phyloP scores from a whole-genome alignment of 2,797 vertebrate species.

The Cuculus canorus region DNA sequence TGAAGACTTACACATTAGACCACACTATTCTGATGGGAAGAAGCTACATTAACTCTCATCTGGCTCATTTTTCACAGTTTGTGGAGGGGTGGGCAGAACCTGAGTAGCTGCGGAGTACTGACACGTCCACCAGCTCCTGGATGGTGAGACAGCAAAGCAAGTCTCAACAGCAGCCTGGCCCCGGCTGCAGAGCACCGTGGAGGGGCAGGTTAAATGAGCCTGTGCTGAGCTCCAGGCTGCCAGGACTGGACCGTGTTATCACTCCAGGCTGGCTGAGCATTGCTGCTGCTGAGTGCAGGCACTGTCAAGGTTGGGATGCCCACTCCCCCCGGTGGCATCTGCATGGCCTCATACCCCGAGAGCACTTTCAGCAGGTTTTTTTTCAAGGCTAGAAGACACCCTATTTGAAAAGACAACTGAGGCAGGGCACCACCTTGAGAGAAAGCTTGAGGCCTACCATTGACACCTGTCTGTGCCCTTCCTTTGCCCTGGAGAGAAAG shows the following conservation, averaged over 20 bases:
- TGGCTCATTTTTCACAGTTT: neutral
- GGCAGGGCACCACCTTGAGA: neutral
- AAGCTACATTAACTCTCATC: neutral
- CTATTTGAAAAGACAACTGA: neutral
- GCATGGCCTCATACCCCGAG: neutral
- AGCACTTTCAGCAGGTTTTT: neutral
- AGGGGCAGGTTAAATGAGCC: neutral
- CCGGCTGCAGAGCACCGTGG: neutral
- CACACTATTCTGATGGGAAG: neutral
- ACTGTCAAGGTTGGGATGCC: neutral
- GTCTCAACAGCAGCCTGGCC: neutral
- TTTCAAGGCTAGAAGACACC: neutral
- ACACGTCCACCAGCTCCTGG: neutral
- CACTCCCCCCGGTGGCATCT: neutral
- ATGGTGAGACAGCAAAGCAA: neutral
- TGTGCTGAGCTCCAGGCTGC: neutral
- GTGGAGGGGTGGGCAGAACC: neutral
- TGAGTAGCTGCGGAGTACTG: neutral
- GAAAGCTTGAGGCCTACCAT: neutral
- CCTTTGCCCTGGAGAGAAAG: neutral
- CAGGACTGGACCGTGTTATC: neutral
- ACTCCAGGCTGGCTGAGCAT: neutral
- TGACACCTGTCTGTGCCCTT: neutral
- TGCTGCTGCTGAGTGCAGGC: accelerated
- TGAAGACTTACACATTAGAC: neutral